Conservation (phyloP, 2,113 vertebrate genomes). For the Calidris pugnax region DNA sequence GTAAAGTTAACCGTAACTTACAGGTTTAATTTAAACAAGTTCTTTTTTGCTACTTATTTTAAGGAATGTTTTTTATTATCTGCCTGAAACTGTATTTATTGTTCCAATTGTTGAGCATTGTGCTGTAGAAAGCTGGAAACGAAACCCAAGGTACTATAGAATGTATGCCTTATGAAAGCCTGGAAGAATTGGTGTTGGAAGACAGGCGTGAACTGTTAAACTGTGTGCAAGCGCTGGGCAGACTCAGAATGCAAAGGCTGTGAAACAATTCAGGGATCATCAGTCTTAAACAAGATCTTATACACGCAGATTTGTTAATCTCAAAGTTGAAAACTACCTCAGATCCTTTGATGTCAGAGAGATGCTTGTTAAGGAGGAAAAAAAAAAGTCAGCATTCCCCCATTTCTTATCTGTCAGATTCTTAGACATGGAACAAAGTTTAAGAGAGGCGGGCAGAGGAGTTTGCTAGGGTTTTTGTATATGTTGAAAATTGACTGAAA, state of each 20-base stretch:
- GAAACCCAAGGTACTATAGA: neutral
- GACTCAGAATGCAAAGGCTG: neutral
- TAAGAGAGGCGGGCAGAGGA: neutral
- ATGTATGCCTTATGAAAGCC: neutral
- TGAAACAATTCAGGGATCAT: neutral
- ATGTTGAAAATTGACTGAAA: neutral
- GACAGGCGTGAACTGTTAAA: neutral
- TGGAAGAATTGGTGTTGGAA: neutral
- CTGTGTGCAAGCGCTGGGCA: neutral
- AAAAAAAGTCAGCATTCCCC: accelerated
- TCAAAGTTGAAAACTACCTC: neutral
- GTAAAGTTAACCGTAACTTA: neutral
- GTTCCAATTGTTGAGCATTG: neutral
- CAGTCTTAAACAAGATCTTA: neutral
- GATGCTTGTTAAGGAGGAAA: neutral
- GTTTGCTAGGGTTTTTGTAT: neutral
- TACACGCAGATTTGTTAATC: neutral
- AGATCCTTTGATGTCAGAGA: neutral
- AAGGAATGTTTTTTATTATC: neutral
- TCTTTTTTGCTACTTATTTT: neutral
- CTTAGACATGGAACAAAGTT: neutral
- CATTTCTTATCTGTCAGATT: neutral
- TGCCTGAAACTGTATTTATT: neutral
- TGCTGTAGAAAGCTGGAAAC: neutral
- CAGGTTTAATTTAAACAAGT: neutral